Evolutionary conservation across 2,797 vertebrate genomes (phyloP), one percentile per base, ranked within the genome.

Genomic region (Glyptemys insculpta): DNA sequence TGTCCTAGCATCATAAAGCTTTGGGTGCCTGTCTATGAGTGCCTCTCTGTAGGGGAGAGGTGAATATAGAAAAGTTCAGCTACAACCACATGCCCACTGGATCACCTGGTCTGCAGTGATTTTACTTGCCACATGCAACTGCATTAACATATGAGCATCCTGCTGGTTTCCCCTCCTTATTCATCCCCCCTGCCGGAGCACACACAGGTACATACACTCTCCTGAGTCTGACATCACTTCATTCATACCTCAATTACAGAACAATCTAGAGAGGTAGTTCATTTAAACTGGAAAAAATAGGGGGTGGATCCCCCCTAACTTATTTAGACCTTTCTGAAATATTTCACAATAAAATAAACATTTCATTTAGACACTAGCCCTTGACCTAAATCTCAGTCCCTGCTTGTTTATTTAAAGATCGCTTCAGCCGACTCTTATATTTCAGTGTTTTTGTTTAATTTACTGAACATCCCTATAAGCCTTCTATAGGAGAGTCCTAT

Each of bases 221-320:
- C 62, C 86, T 15, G 27, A 12, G 18, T 10, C 54, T 86, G 79
- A 89, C 87, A 57, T 93, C 91, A 86, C 18, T 93, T 86, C 91
- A 89, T 92, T 92, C 91, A 92, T 92, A 54, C 57, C 68, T 82
- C 79, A 8, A n/a, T 37, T 82, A 31, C 52, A 56, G 68, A 86
- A 68, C 68, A 56, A 18, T 56, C 85, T 25, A 65, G 89, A 78
- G 44, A 50, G 2, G 6, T 41, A 56, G 49, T 76, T 23, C 37
- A 5, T 74, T 31, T 27, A 23, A 62, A 92, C 15, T 10, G 25
- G 49, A 31, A 31, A n/a, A 74, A 85, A 85, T 27, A 15, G 41
- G 53, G 49, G 37, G 52, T 29, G 56, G 29, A 27, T 54, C 16
- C 18, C 44, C n/a, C 29, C 23, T 15, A 12, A 79, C 37, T 81